phyloP scores from a whole-genome alignment of 2,113 vertebrate species.

The Carollia perspicillata region DNA sequence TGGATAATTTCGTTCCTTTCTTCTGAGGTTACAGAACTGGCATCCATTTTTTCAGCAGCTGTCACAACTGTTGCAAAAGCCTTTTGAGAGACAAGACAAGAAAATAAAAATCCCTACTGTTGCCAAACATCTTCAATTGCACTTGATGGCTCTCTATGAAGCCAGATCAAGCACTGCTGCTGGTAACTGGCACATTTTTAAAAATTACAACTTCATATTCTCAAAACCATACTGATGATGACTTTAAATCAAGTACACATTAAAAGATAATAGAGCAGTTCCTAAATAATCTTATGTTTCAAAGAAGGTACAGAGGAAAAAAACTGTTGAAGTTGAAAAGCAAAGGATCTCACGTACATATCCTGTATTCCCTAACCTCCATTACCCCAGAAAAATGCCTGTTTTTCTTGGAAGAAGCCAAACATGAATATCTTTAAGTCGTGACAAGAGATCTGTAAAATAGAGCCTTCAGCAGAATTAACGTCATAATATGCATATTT shows the following conservation, averaged over 20 bases:
- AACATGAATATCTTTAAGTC: slow-evolving; percentile 2
- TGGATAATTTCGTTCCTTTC: slow-evolving; percentile 91
- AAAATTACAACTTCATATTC: neutral
- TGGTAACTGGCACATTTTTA: neutral
- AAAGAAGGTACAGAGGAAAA: neutral
- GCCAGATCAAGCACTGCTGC: neutral
- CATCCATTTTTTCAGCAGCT: slow-evolving; percentile 84
- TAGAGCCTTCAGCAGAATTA: neutral
- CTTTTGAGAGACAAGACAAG: slow-evolving; percentile 78
- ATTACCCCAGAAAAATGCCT: neutral
- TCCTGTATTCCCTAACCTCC: neutral
- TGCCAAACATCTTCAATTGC: neutral
- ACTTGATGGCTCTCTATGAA: neutral
- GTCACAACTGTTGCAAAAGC: slow-evolving; percentile 93
- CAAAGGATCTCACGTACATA: neutral
- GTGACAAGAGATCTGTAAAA: neutral
- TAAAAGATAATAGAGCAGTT: neutral
- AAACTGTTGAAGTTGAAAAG: neutral
- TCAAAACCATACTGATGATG: neutral
- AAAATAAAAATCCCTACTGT: slow-evolving; percentile 20
- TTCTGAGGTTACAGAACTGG: slow-evolving; percentile 79
- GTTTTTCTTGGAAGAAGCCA: neutral
- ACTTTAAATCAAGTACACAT: slow-evolving; percentile 17
- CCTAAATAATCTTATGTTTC: neutral
- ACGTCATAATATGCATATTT: neutral